Base-by-base conservation (phyloP, 2,113 vertebrate species). In the Thunnus thynnus region DNA sequence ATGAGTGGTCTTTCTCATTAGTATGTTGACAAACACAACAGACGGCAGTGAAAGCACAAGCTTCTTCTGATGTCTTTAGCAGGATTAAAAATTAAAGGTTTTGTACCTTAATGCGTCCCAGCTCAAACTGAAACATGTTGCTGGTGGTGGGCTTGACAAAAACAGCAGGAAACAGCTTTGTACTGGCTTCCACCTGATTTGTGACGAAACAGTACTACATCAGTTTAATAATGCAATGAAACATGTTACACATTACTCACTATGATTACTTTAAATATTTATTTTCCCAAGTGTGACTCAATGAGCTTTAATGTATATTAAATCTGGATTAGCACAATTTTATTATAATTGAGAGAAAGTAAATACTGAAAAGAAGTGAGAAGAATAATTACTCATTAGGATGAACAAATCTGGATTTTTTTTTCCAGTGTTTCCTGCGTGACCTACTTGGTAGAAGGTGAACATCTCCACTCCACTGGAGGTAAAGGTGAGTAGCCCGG, bases 121-220 rank as follows among this genome's bases (percentile, higher is more conserved):
- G 72, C 78, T 99, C 96, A 95, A 99, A 98, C 87, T 99, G 98
- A 88, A 99, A 99, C 92, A 99, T 94, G 81, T 95, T 96, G 47
- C 94, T 95, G 72, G 96, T 97, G 60, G 97, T 99, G 75, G 98
- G 96, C 92, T 97, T 97, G 83, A 97, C 96, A 92, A 99, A 99
- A 50, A 98, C 97, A 36, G 98, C 98, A 82, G 98, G 97, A 92
- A 98, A 99, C 67, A 99, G 93, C 90, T 97, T 99, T 18, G 97
- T 97, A 70, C 96, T 95, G 3, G 97, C 97, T 82, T 99, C 97
- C 88, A 99, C 97, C 98, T 99, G 88, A 80, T 90, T 54, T 32
- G 65, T 7, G 41, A 4, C 12, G 17, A 56, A 72, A 74, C n/a
- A 80, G 20, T 20, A 12, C 2, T 13, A 57, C 3, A 0, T 46